Base-by-base conservation (phyloP, 1,140 invertebrate genomes). In the Linepithema humile region DNA sequence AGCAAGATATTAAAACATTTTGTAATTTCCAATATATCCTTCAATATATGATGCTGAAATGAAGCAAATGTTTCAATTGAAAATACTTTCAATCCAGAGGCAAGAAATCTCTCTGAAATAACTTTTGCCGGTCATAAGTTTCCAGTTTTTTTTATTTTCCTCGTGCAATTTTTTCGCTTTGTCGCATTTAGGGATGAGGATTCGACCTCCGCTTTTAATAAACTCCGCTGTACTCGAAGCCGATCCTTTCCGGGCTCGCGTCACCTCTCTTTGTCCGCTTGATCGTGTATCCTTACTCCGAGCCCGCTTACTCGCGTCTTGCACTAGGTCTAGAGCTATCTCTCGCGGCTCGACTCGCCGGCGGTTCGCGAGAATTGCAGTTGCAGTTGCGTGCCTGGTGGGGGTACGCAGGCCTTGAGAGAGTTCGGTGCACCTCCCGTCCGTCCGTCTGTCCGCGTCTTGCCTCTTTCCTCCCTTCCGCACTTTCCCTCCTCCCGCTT, bases 391-490 rank as follows among this genome's bases (percentile, higher is more conserved):
- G 60, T 53, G 78, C 72, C 70, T 53, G 85, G 83, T 83, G 89
- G 89, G 80, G 86, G 69, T 85, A 90, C 55, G 86, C 86, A 91
- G 92, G 91, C 94, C 94, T 94, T 94, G 93, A 91, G 92, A 94
- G 94, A 94, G 94, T 94, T 94, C 94, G 94, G 92, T 94, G 94
- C 94, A 94, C 94, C 93, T 93, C 92, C 90, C 92, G 89, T 92
- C 90, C 91, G 78, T 87, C 73, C 89, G 88, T 90, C 92, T 60
- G 74, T 83, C 67, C 55, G 74, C 73, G 72, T 73, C 40, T 40
- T 72, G 72, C 78, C 57, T 80, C 83, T 62, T 65, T 45, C 69
- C 67, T 55, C 64, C 83, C 83, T 75, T 64, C 80, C 72, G 70
- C 20, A 45, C 50, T 69, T 40, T 67, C 65, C 80, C 50, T 74